Evolutionary conservation across 2,113 vertebrate species (phyloP).

Genomic region (Sitta europaea): DNA sequence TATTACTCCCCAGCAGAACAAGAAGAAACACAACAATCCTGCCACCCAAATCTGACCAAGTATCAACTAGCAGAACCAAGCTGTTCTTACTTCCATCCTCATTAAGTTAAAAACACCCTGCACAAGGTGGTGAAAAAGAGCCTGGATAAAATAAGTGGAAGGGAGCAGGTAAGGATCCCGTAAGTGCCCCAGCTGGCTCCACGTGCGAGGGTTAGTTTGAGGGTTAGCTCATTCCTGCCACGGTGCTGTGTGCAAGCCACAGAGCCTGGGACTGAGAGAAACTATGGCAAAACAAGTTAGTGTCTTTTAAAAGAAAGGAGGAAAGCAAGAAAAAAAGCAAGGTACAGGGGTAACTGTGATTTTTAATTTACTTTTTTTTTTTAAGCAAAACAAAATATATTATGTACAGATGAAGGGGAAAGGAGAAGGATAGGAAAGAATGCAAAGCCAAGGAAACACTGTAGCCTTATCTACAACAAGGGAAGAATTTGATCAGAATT

Average conservation of each 20-base stretch:
- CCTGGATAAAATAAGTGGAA: neutral
- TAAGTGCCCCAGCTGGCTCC: neutral
- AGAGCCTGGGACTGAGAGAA: conserved; percentile 21
- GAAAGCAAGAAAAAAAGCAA: neutral
- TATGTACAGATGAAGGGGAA: neutral
- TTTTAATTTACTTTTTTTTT: neutral
- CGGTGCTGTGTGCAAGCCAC: neutral
- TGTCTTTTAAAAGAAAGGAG: neutral
- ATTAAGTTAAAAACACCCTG: neutral
- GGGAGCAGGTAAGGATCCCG: neutral
- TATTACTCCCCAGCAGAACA: neutral
- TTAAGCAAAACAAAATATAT: neutral
- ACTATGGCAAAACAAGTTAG: neutral
- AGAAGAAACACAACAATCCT: neutral
- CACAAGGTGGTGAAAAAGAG: neutral
- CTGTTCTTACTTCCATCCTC: neutral
- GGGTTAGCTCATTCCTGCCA: neutral
- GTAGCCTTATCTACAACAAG: neutral
- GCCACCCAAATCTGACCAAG: neutral
- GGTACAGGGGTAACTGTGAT: neutral
- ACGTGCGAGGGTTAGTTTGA: neutral
- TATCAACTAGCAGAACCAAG: neutral
- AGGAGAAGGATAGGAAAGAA: neutral
- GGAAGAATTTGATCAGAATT: neutral
- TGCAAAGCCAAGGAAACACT: conserved; percentile 14